Evolutionary conservation across 2,888 invertebrate species (phyloP), one percentile per base, ranked within the genome.

Genomic region (Thereva unica): DNA sequence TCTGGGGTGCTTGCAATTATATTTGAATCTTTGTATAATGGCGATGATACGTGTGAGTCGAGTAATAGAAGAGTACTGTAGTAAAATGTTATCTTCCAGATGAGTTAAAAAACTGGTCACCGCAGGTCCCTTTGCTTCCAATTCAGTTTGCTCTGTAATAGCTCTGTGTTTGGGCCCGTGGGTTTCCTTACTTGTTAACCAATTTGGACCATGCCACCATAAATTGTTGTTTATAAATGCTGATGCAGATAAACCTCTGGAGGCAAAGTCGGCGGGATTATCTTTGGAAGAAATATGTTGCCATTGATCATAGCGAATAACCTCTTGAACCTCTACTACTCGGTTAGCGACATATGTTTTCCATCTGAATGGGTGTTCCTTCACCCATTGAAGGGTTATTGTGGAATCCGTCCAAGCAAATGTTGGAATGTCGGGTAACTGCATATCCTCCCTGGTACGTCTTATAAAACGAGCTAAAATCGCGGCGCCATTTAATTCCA

Each of bases 401-500:
- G 41, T 41, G 4, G 64, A 64, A 42, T 64, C 53, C 3, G 52
- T 52, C 44, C 52, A 64, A 1, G 44, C 40, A 41, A 4, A 40
- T 34, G 34, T 63, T 10, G 5, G 4, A 4, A 5, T 6, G 6
- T 54, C 23, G n/a, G 7, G 9, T 49, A n/a, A n/a, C n/a, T n/a
- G n/a, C n/a, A n/a, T n/a, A 49, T 7, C 49, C 12, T 49, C 1
- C n/a, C 9, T 12, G 9, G 4, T 49, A 3, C 12, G 2, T 49
- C 38, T 38, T 37, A 54, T 6, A 1, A 47, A 38, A 2, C 35
- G 1, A 35, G 34, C 6, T 0, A 61, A 9, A 5, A 49, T 4
- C 12, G 59, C 4, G 12, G 70, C 67, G 12, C 50, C 66, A 5
- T 68, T 56, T 34, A 75, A 63, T 45, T 73, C 72, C 4, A 75